phyloP scores from a whole-genome alignment of 2,888 invertebrate genomes.

The Ceraclea dissimilis region DNA sequence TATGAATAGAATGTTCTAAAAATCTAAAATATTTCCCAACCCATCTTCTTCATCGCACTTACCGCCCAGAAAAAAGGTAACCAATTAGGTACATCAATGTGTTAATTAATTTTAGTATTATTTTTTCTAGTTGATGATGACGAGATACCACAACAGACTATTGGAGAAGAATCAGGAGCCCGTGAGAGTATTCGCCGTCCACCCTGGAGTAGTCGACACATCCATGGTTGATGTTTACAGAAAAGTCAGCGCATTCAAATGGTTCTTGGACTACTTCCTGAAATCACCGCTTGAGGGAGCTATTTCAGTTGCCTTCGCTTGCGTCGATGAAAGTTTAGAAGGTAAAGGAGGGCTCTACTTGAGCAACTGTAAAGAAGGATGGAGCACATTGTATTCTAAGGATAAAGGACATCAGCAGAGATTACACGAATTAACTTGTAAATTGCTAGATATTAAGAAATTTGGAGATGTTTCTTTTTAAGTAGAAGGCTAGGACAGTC shows the following conservation, averaged over 20 bases:
- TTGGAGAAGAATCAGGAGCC: background rate
- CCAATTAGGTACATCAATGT: too few relatives aligned
- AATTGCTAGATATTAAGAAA: constrained; percentile 11
- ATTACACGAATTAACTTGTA: constrained; percentile 47
- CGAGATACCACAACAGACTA: constrained; percentile 7
- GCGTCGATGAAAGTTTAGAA: constrained; percentile 65
- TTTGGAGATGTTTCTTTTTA: constrained; percentile 5
- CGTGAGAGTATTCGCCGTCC: constrained; percentile 4
- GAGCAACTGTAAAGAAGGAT: constrained; percentile 61
- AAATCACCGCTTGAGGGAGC: constrained; percentile 80
- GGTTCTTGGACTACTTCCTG: constrained; percentile 51
- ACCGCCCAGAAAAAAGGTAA: too few relatives aligned
- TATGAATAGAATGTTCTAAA: too few relatives aligned
- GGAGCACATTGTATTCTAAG: constrained; percentile 49
- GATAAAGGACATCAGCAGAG: constrained; percentile 53
- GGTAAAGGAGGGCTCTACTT: constrained; percentile 72
- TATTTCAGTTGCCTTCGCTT: constrained; percentile 65
- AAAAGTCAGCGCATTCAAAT: background rate
- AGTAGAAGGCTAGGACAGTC: too few relatives aligned
- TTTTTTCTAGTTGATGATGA: constrained; percentile 11
- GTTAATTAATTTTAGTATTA: background rate
- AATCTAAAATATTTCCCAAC: too few relatives aligned
- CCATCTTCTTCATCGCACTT: too few relatives aligned
- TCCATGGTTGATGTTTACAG: constrained; percentile 7
- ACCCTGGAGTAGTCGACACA: constrained; percentile 15